Evolutionary conservation across 92 coral and sea anemone species (phyloP), one percentile per base, ranked within the genome.

Genomic region (Zoanthus sociatus): DNA sequence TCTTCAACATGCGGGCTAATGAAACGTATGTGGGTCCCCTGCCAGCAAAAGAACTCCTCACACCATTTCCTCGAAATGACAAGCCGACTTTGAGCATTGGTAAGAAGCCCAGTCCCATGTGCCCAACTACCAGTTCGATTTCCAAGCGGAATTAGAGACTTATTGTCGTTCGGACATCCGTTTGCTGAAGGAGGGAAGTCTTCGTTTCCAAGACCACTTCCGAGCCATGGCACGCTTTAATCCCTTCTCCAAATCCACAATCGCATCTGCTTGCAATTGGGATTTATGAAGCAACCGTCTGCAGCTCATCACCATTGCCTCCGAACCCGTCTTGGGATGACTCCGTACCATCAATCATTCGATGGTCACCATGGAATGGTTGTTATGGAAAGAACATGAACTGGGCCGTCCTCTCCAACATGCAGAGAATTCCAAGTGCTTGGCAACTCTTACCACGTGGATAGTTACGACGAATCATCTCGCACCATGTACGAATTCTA

Each of bases 1-100:
- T 69, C 17, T 89, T 83, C 32, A 89, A 89, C 66, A 31, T 21
- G 32, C 88, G 75, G 10, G 81, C 45, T 4, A 66, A 89, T 71
- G 84, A 66, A 9, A n/a, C 69, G 47, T 84, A 78, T 30, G 82
- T 71, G 70, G 89, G 89, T 0, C 77, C 87, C 0, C 2, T 84
- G 15, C 89, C 92, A 0, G 10, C 26, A 64, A 51, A 75, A 26
- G 66, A 84, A 0, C 0, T 68, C 79, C 92, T 0, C 21, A 46
- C 42, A 33, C 54, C 61, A 76, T 89, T 86, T 5, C 54, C 12
- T 15, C 18, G 7, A 20, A 69, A 13, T 47, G 71, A 17, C 7
- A 15, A n/a, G 10, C 26, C 17, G 78, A 51, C 16, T 10, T 73
- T 32, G 78, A 73, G 31, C 11, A 13, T 4, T 73, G 78, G 56